These are phyloP conservation scores for Bombycilla garrulus DNA, from an alignment of 2,113 vertebrate species.

Conservation along the genomic window DNA sequence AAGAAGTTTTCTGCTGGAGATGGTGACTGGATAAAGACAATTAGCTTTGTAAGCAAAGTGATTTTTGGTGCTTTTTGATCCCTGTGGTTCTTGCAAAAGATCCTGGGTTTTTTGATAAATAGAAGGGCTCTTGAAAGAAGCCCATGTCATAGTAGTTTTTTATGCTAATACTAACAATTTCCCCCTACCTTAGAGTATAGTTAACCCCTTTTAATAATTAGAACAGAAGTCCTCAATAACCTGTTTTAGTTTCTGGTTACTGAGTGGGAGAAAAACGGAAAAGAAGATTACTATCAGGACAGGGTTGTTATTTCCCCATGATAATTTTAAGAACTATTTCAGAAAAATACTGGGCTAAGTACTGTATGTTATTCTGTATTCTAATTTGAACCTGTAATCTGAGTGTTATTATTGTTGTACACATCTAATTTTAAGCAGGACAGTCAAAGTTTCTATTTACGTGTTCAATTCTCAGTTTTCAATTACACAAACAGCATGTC, in stretches of 20 bases:
- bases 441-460: not conserved
- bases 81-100: not conserved
- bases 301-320: not conserved
- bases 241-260: not conserved
- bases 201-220: not conserved
- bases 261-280: not conserved
- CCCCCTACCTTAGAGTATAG: not conserved
- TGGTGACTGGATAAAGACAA: not conserved
- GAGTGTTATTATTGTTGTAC: not conserved
- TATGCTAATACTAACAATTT: not conserved
- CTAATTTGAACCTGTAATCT: not conserved
- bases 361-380: not conserved
- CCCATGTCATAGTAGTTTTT: not conserved
- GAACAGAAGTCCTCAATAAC: not conserved
- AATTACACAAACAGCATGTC: conserved; percentile 20
- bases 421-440: not conserved
- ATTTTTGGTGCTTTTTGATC: not conserved
- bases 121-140: not conserved
- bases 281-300: not conserved
- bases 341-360: not conserved
- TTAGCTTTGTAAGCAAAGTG: not conserved
- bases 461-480: conserved; percentile 6
- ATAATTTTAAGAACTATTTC: not conserved
- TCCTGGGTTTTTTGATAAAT: not conserved
- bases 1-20: not conserved